Conservation (phyloP, 2,888 invertebrate species). For the Oligia fasciuncula region DNA sequence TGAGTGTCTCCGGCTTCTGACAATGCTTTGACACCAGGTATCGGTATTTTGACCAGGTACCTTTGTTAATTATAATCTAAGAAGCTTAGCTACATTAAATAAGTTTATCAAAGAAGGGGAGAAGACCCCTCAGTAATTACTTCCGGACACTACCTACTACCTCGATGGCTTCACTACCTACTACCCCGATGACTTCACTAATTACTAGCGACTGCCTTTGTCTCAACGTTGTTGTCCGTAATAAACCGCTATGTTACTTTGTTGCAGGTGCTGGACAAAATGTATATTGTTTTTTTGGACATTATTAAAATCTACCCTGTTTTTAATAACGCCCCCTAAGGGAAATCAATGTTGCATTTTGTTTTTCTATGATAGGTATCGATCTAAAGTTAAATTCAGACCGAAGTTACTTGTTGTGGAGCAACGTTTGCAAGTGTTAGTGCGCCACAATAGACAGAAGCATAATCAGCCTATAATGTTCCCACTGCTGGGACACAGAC, state of each 20-base stretch:
- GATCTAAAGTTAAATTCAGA: not conserved
- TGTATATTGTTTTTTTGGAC: not conserved
- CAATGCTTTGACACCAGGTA: not conserved
- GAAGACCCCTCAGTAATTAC: constrained; percentile 34
- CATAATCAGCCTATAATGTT: too few species aligned
- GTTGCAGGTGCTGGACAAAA: constrained; percentile 19
- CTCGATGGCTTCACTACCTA: constrained; percentile 9
- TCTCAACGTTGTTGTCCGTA: constrained; percentile 34
- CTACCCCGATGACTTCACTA: constrained; percentile 29
- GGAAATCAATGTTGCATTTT: not conserved
- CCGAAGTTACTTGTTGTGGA: not conserved
- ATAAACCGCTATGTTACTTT: constrained; percentile 37
- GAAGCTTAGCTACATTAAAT: not conserved
- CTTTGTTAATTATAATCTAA: not conserved
- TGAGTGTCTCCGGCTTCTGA: not conserved
- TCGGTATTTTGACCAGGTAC: not conserved
- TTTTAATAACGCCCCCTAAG: not conserved
- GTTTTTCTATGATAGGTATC: not conserved
- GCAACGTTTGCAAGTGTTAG: not conserved
- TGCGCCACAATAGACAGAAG: not conserved
- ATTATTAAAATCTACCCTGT: not conserved
- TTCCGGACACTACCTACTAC: constrained; percentile 1
- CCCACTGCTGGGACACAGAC: too few species aligned
- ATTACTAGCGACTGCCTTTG: constrained; percentile 48
- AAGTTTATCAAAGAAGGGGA: constrained; percentile 29